These are phyloP conservation scores for Baryphthengus martii DNA, from an alignment of 2,113 vertebrate species.

Conservation along the genomic window DNA sequence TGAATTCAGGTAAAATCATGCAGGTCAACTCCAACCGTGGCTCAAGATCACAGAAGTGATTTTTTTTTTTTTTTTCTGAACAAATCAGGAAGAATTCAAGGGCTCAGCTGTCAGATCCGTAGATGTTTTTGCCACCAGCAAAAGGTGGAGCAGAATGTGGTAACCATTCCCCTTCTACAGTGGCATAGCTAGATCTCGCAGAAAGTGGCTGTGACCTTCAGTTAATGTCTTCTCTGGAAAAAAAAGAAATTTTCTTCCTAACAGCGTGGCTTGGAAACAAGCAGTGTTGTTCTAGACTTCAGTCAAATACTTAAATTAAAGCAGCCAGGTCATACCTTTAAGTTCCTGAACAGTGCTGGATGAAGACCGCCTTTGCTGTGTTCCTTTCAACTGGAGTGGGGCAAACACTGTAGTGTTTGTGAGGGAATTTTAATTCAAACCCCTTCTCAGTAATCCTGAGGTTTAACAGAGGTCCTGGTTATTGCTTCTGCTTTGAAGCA, in stretches of 20 bases:
- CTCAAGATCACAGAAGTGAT: not conserved
- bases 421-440: not conserved
- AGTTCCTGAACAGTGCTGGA: not conserved
- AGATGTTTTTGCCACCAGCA: not conserved
- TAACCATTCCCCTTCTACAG: not conserved
- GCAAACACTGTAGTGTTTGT: not conserved
- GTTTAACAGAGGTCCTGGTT: not conserved
- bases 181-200: not conserved
- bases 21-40: not conserved
- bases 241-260: not conserved
- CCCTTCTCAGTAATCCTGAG: not conserved
- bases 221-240: not conserved
- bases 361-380: not conserved
- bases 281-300: not conserved
- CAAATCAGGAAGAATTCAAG: not conserved
- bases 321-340: not conserved
- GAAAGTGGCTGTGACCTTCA: not conserved
- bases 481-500: slow-evolving; percentile 26
- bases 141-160: not conserved
- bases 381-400: not conserved
- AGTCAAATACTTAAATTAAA: not conserved
- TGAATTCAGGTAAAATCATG: not conserved
- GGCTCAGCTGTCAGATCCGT: not conserved
- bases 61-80: not conserved
- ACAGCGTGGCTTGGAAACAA: not conserved